Evolutionary conservation across 2,888 invertebrate species (phyloP), one percentile per base, ranked within the genome.

Genomic region (Andrena haemorrhoa): DNA sequence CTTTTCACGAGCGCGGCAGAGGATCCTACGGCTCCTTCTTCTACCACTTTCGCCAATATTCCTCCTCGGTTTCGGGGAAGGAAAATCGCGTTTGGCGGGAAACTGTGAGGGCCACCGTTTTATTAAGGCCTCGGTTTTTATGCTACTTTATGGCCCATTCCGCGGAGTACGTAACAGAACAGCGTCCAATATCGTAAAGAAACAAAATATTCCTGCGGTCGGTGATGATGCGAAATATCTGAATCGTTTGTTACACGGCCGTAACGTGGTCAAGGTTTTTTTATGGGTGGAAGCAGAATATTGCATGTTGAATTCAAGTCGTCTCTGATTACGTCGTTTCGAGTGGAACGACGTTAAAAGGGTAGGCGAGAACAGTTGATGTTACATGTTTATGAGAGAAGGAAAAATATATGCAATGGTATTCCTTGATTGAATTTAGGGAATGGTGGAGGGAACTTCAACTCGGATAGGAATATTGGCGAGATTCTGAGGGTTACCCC

Each of bases 61-160:
- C 68, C 60, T 8, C 3, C 60, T 8, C 51, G 65, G 60, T 63
- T 75, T 68, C 26, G 68, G 61, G 66, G 63, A 70, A 58, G 79
- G 75, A 60, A 83, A 85, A 86, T 87, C 85, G 74, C 79, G 81
- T 83, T 83, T 74, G 81, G 79, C 69, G 85, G 82, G 79, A 87
- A 85, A 85, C 77, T 75, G 75, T 74, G 49, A 65, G 16, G 56
- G 58, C 51, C 47, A 72, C 60, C 77, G 73, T 83, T 87, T 87
- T 87, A 87, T 87, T 87, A 87, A 87, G 82, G 79, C 79, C 81
- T 61, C 69, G 53, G 66, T 76, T 73, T 81, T 85, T 73, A 84
- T 73, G 78, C 76, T 72, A 76, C 71, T 87, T 87, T 87, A 83
- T 82, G 66, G 61, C 29, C 70, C 63, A 81, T 77, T 75, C 60